Conservation (phyloP, 2,113 vertebrate species). For the Butorides virescens region DNA sequence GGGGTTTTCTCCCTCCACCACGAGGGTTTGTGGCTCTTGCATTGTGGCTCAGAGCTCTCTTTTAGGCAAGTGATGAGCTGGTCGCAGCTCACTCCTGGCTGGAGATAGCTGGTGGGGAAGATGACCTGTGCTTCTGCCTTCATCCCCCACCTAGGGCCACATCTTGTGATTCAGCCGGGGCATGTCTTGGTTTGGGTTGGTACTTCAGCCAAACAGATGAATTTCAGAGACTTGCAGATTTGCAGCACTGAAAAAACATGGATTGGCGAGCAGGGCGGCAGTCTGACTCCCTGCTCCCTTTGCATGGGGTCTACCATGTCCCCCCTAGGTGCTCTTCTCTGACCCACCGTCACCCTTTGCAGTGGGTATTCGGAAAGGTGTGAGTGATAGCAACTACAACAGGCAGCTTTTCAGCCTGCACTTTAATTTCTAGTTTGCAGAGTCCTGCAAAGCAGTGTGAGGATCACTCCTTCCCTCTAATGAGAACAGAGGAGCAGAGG, state of each 20-base stretch:
- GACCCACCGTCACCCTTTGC: background rate
- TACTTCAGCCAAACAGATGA: background rate
- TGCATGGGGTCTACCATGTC: background rate
- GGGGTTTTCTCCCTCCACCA: background rate
- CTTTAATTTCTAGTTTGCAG: background rate
- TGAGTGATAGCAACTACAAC: background rate
- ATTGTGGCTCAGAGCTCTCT: background rate
- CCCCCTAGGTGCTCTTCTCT: background rate
- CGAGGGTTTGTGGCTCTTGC: rapidly evolving
- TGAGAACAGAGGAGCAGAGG: rapidly evolving
- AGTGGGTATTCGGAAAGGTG: background rate
- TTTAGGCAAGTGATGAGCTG: background rate
- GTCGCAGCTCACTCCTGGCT: background rate
- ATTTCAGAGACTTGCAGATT: background rate
- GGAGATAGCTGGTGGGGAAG: background rate
- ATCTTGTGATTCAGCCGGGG: background rate
- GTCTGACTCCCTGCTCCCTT: background rate
- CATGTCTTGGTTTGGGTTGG: background rate
- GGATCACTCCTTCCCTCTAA: background rate
- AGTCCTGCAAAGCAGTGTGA: background rate
- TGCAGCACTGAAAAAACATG: background rate
- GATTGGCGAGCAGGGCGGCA: background rate
- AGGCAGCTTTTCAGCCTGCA: background rate
- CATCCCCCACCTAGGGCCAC: background rate
- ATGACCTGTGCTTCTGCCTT: background rate